These are phyloP conservation scores for Lipophrys pholis DNA, from an alignment of 2,113 vertebrate species.

Conservation along the genomic window DNA sequence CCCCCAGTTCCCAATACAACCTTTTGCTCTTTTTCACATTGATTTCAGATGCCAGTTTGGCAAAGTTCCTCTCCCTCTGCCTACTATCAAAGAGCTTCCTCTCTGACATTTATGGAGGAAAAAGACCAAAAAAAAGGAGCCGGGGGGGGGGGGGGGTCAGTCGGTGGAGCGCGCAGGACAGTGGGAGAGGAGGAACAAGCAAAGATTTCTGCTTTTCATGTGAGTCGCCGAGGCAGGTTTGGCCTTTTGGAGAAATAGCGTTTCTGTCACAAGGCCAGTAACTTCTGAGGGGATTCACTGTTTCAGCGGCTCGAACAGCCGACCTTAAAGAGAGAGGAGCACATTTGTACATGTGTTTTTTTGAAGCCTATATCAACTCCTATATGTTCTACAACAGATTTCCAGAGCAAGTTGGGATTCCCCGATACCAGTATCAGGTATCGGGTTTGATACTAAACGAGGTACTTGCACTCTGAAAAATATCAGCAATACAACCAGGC, in stretches of 20 bases:
- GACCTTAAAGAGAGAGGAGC: conserved; percentile 1
- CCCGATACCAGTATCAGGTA: too few species aligned
- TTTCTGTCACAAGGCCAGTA: conserved; percentile 39
- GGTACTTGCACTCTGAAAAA: too few species aligned
- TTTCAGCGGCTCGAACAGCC: conserved; percentile 17
- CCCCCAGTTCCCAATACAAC: conserved; percentile 36
- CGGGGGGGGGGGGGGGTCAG: too few species aligned
- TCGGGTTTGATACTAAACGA: too few species aligned
- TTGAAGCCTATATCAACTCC: not conserved
- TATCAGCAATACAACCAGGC: too few species aligned
- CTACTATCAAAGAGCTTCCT: conserved; percentile 75
- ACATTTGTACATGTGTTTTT: conserved; percentile 3
- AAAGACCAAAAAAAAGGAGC: conserved; percentile 45
- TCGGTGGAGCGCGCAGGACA: not conserved
- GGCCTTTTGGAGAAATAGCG: conserved; percentile 62
- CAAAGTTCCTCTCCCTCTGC: conserved; percentile 59
- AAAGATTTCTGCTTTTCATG: conserved; percentile 47
- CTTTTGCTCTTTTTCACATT: conserved; percentile 61
- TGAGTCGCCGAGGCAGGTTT: conserved; percentile 58
- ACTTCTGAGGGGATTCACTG: conserved; percentile 53
- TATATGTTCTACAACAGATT: not conserved
- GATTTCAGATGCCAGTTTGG: conserved; percentile 70
- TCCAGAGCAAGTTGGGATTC: too few species aligned
- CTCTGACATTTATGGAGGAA: conserved; percentile 73
- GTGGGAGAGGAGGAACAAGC: conserved; percentile 36